Base-by-base conservation (phyloP, 2,113 vertebrate species). In the Trochalopteron elliotii region DNA sequence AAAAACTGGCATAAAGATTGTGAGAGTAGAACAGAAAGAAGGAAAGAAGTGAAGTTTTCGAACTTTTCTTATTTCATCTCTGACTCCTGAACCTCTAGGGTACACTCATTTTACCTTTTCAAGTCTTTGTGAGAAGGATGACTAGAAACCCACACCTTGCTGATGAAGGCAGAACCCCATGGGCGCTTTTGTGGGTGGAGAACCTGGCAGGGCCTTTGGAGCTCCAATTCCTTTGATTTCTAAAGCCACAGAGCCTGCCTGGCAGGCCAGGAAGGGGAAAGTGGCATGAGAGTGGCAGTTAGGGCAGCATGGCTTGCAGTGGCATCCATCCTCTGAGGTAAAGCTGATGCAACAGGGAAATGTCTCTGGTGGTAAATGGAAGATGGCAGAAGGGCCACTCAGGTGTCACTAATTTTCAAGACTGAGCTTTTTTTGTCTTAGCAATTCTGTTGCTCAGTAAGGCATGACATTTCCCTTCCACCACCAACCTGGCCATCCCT, bases 401-500 rank as follows among this genome's bases (percentile, higher is more conserved):
- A 96, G 94, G 96, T 97, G 87, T 94, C 86, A 83, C 78, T 95
- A 94, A 94, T 96, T 94, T 89, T 88, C 67, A 78, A 70, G 70
- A 89, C 31, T 0, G 7, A 86, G 67, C 1, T 55, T 86, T 82
- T 63, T 89, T 71, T 68, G 44, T 84, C 72, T 89, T 80, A 67
- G 65, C 61, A 59, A 35, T 84, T 83, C 3, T 1, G 4, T 65
- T 92, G 85, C 83, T 92, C 4, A 5, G 72, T 77, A 88, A 79
- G 57, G 68, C 83, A 40, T 74, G 74, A 81, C 20, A 45, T 77
- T 59, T 59, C 37, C 18, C 47, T 3, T 7, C 23, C 0, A 0
- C 67, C 4, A 7, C 40, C 3, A 0, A 42, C 23, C 57, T 0
- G 0, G 15, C 59, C 3, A 4, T 10, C 65, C 15, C 44, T 86